Conservation (phyloP, 2,888 invertebrate species). For the Drosophila algonquin region DNA sequence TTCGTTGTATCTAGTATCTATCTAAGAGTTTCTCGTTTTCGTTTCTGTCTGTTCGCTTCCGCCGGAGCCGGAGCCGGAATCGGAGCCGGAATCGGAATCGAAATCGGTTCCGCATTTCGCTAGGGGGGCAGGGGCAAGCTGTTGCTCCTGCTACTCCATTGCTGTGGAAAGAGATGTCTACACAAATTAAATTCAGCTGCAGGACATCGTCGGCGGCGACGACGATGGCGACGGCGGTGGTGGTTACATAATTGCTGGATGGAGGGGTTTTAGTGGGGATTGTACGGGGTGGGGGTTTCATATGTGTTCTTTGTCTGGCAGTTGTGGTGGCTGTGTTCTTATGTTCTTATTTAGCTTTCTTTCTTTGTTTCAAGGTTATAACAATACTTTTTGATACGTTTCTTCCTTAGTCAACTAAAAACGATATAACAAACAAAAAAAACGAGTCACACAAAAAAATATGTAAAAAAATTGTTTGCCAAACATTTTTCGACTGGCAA, state of each 20-base stretch:
- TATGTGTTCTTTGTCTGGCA: slow-evolving; percentile 9
- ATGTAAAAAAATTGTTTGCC: slow-evolving; percentile 18
- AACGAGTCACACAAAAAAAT: slow-evolving; percentile 20
- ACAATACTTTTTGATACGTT: not conserved
- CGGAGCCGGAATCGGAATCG: slow-evolving; percentile 23
- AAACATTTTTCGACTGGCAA: slow-evolving; percentile 14
- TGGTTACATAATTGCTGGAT: slow-evolving; percentile 29
- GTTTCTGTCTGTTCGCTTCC: slow-evolving; percentile 39
- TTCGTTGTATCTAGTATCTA: slow-evolving; percentile 47
- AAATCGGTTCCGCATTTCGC: slow-evolving; percentile 23
- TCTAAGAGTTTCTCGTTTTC: slow-evolving; percentile 31
- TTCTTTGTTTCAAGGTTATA: not conserved
- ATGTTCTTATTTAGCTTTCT: not conserved
- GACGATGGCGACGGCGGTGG: slow-evolving; percentile 29
- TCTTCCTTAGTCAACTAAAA: not conserved
- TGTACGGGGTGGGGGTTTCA: slow-evolving; percentile 2
- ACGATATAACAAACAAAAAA: slow-evolving; percentile 5
- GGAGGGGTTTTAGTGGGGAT: slow-evolving; percentile 15
- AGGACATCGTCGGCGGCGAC: slow-evolving; percentile 33
- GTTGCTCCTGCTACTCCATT: slow-evolving; percentile 50
- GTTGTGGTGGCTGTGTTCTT: not conserved
- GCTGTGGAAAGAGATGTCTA: slow-evolving; percentile 75
- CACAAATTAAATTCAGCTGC: slow-evolving; percentile 67
- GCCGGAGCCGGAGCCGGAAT: slow-evolving; percentile 7
- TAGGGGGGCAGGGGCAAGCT: slow-evolving; percentile 53